Base-by-base conservation (phyloP, 2,888 invertebrate genomes). In the Malacosoma neustria region DNA sequence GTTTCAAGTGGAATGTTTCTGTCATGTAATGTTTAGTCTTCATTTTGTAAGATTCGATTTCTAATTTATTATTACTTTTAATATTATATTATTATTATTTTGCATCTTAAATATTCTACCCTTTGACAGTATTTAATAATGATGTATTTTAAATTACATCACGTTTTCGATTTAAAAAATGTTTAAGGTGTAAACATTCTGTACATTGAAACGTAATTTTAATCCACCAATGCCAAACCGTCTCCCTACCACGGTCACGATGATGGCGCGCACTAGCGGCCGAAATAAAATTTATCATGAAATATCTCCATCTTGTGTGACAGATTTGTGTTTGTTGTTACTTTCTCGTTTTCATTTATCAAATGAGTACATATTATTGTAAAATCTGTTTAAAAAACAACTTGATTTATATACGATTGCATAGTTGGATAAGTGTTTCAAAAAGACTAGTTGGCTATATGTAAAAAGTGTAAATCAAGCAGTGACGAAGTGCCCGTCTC, bases 281-380 rank as follows among this genome's bases (percentile, higher is more conserved):
- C 63, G 61, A 72, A 75, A 72, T 58, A 61, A 51, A 69, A 86
- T 88, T 80, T 85, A 80, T 63, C 69, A 71, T 81, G 79, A 84
- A 87, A 82, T 87, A 87, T 87, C 88, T 89, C 89, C 89, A 89
- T 89, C 86, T 89, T 89, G 85, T 80, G 76, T 89, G 88, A 80
- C 87, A 89, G 88, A 87, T 88, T 88, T 87, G 87, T 86, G 87
- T 87, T 86, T 87, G 85, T 87, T 85, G 80, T 75, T 79, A 71
- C 64, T 77, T 73, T 81, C 72, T 61, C 70, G 71, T 64, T 74
- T 72, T 76, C 76, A 64, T 51, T 61, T 56, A 56, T 54, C 53
- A 71, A 73, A 67, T 75, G 64, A 71, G 57, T 59, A 51, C 64
- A 69, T 66, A 69, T 68, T 57, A 57, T 54, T 48, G 42, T 49